Evolutionary conservation across 2,797 vertebrate species (phyloP), one percentile per base, ranked within the genome.

Genomic region (Decapterus maruadsi): DNA sequence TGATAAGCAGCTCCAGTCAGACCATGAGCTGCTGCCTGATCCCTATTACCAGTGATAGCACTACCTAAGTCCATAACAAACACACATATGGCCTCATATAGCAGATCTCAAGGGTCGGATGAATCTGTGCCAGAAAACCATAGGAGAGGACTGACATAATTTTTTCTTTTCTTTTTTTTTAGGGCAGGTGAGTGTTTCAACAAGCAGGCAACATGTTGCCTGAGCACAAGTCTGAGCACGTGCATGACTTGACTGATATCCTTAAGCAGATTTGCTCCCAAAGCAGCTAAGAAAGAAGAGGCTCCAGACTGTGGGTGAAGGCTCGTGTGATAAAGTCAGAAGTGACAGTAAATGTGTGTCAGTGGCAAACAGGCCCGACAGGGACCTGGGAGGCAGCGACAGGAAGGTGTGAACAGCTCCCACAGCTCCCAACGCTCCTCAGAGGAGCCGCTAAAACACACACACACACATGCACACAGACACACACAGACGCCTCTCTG

Each of bases 261-360:
- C 67, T 68, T 85, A 85, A 92, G 86, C 69, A 87, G 90, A 92
- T 91, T 85, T 67, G 7, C 77, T 78, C 59, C 68, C 64, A 81
- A 83, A 93, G 90, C 81, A 53, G 82, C 86, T 89, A 72, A 85
- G 40, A 76, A 56, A 82, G 65, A 58, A 20, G 51, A 86, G 62
- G 67, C 80, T 75, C 64, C 78, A 51, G 61, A 60, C 64, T 63
- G 51, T 22, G 46, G 78, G 71, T 22, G 64, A 59, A 79, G 66
- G 84, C 65, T 91, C 77, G 83, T 22, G 48, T 26, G 26, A 4
- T 60, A n/a, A 70, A 84, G 80, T 86, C 46, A 76, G 53, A 80
- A 61, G 65, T 71, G 67, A 84, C 68, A 65, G 57, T 43, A 54
- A 83, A 81, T 84, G 85, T 87, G 70, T 85, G 87, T 89, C 85